These are phyloP conservation scores for Drosophila repleta DNA, from an alignment of 1,140 invertebrate genomes.

Conservation along the genomic window DNA sequence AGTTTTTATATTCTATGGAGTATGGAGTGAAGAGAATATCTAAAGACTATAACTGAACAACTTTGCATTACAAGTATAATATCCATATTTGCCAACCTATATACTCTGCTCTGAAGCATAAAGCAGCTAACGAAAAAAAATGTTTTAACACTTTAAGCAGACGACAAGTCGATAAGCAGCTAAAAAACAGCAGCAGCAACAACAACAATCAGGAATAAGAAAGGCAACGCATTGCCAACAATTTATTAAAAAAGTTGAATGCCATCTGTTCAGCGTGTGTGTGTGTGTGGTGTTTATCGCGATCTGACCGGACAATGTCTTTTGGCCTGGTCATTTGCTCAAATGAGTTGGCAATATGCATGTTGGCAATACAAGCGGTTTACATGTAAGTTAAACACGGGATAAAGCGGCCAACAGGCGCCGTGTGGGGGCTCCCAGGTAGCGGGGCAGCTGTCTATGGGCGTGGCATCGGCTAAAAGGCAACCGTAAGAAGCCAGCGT, in stretches of 20 bases:
- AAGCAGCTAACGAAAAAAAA: constrained; percentile 26
- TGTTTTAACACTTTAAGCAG: constrained; percentile 75
- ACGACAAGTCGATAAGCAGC: constrained; percentile 75
- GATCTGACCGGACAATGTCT: constrained; percentile 58
- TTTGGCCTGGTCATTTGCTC: constrained; percentile 72
- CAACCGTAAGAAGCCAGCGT: constrained; percentile 26
- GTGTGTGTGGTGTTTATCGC: constrained; percentile 53
- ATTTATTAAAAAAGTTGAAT: constrained; percentile 76
- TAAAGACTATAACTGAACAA: too few relatives aligned
- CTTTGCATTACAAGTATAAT: too few relatives aligned
- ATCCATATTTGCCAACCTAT: too few relatives aligned
- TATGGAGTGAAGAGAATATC: too few relatives aligned
- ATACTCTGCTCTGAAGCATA: too few relatives aligned
- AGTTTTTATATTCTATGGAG: too few relatives aligned
- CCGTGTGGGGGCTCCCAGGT: constrained; percentile 1
- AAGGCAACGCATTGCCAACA: constrained; percentile 42
- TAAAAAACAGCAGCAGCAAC: constrained; percentile 57
- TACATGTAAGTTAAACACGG: constrained; percentile 44
- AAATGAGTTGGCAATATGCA: constrained; percentile 75
- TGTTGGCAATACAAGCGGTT: constrained; percentile 51
- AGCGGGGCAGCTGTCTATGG: constrained; percentile 30
- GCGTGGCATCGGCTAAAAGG: constrained; percentile 56
- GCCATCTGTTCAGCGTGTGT: constrained; percentile 47
- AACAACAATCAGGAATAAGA: constrained; percentile 29
- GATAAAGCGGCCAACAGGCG: constrained; percentile 10